Evolutionary conservation across 2,888 invertebrate genomes (phyloP), one percentile per base, ranked within the genome.

Genomic region (Parapristionchus giblindavisi): DNA sequence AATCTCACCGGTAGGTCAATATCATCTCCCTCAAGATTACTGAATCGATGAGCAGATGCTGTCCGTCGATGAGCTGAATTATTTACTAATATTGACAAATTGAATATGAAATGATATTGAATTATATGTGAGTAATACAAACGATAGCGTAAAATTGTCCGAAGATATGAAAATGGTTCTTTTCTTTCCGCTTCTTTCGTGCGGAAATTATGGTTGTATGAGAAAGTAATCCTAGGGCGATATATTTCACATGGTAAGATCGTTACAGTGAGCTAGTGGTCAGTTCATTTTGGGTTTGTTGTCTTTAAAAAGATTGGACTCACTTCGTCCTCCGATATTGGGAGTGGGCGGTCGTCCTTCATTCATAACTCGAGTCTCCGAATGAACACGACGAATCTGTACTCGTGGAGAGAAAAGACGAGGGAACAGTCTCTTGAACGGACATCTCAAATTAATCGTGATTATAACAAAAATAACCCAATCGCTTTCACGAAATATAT

Each of bases 361-460:
- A 21, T 63, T 38, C 40, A 70, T 24, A 17, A 70, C 54, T 3
- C 56, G 34, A 17, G 38, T 52, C 56, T 70, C 70, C 36, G 70
- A 70, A 40, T 70, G 70, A 2, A 56, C 56, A 1, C 70, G 36
- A 24, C 52, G 38, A 8, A 70, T 54, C 56, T 70, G 54, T 2
- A 70, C 56, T 38, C 40, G 34, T n/a, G 70, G 70, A 11, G 54
- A 54, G 71, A 83, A 81, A 40, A 85, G 54, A 3, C 78, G 77
- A 29, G 85, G 85, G 71, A 81, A 79, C 0, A 85, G 56, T 51
- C 79, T 79, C 51, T 83, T 74, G 66, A 83, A 75, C 3, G 85
- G 85, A 68, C 85, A 85, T 29, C 82, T 83, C 27, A 27, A 79
- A 75, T 5, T 29, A 40, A 63, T 21, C n/a, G 58, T 73, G 24